Conservation (phyloP, 1,140 invertebrate species). For the Coboldia fuscipes region DNA sequence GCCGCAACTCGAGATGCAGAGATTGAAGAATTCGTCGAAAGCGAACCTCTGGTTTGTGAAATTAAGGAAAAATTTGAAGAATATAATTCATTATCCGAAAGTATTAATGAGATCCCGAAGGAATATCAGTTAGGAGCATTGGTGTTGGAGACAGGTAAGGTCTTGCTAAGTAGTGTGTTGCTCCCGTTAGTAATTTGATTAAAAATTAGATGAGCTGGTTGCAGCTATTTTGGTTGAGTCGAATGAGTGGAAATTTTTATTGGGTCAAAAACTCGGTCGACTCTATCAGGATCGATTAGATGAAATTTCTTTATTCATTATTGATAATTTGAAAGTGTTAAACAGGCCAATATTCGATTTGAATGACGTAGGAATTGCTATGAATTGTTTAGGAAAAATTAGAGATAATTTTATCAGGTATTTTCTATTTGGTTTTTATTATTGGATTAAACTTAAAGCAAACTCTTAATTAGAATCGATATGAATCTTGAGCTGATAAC, state of each 20-base stretch:
- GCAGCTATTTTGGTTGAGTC: constrained; percentile 40
- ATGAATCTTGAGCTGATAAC: constrained; percentile 50
- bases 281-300: constrained; percentile 38
- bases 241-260: constrained; percentile 42
- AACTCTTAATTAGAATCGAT: constrained; percentile 35
- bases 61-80: constrained; percentile 49
- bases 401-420: constrained; percentile 45
- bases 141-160: constrained; percentile 41
- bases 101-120: constrained; percentile 40
- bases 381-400: constrained; percentile 52
- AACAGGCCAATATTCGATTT: constrained; percentile 40
- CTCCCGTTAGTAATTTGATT: no score
- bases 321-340: constrained; percentile 39
- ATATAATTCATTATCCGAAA: constrained; percentile 39
- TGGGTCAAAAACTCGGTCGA: constrained; percentile 33
- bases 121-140: constrained; percentile 28
- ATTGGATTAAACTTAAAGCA: not conserved
- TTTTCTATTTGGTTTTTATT: constrained; percentile 10
- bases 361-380: constrained; percentile 47
- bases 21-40: constrained; percentile 42
- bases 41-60: constrained; percentile 43
- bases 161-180: no score
- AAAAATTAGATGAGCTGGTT: constrained; percentile 26
- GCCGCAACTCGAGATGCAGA: constrained; percentile 40
- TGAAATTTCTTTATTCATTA: constrained; percentile 43